Percentiles rank a stretch among this genome's conserved stretches.
Evolutionary conservation across 92 coral and sea anemone species (phyloP).

Genomic region (Phenganax marumi): DNA sequence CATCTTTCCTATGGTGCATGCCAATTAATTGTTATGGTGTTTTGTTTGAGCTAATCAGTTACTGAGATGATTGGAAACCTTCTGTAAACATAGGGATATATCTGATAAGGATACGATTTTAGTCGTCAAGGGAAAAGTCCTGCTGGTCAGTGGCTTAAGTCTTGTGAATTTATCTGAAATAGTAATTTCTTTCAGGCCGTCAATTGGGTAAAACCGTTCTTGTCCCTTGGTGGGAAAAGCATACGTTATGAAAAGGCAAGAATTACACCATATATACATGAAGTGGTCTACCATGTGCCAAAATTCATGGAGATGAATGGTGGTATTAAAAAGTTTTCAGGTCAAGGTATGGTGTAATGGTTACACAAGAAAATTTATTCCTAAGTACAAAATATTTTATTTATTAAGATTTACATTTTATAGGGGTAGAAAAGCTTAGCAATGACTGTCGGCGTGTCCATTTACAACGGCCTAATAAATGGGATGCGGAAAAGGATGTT

Average conservation of each 20-base stretch:
- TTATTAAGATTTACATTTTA: not conserved
- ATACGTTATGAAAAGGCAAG: slow-evolving; percentile 20
- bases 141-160: not conserved
- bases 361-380: not conserved
- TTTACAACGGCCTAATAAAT: slow-evolving; percentile 27
- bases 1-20: too few relatives aligned
- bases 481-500: slow-evolving; percentile 45
- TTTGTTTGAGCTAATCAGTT: too few relatives aligned
- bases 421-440: slow-evolving; percentile 46
- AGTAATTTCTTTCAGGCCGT: slow-evolving; percentile 15
- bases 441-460: slow-evolving; percentile 47
- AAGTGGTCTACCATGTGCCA: slow-evolving; percentile 61
- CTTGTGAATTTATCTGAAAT: too few relatives aligned
- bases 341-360: slow-evolving; percentile 57
- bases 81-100: too few relatives aligned
- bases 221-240: slow-evolving; percentile 4
- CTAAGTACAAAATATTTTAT: not conserved
- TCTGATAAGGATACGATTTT: too few relatives aligned
- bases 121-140: too few relatives aligned
- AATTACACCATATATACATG: slow-evolving; percentile 69
- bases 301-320: slow-evolving; percentile 48
- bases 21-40: too few relatives aligned
- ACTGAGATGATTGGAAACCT: too few relatives aligned
- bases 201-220: slow-evolving; percentile 23
- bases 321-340: slow-evolving; percentile 62